These are phyloP conservation scores for Euthynnus affinis DNA, from an alignment of 2,797 vertebrate species.

Conservation along the genomic window DNA sequence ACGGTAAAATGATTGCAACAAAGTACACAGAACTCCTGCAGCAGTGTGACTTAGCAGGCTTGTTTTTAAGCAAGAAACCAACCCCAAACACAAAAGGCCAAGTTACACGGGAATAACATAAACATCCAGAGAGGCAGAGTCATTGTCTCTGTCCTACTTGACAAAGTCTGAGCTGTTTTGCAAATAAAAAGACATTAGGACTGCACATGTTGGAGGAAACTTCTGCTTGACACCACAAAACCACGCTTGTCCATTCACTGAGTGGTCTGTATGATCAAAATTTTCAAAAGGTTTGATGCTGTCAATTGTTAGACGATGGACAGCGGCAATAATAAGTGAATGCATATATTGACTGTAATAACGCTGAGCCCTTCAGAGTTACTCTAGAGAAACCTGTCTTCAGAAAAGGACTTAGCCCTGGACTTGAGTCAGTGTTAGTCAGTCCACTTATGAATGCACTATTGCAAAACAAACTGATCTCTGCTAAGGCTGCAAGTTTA, in stretches of 20 bases:
- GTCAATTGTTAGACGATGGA: too few relatives aligned
- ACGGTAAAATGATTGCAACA: background rate
- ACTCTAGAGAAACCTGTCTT: background rate
- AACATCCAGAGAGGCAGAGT: background rate
- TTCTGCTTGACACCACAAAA: background rate
- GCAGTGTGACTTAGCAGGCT: background rate
- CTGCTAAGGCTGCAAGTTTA: conserved; percentile 6
- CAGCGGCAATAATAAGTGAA: too few relatives aligned
- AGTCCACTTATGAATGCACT: background rate
- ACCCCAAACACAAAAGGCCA: background rate
- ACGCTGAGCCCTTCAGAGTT: too few relatives aligned
- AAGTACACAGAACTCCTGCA: background rate
- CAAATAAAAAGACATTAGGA: background rate
- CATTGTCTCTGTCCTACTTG: background rate
- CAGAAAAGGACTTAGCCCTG: background rate
- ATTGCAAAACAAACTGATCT: background rate
- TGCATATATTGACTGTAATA: too few relatives aligned
- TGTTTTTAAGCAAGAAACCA: background rate
- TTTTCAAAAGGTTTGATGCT: background rate
- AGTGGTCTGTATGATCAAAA: background rate
- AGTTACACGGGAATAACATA: background rate
- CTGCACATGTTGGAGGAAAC: background rate
- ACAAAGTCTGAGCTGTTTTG: conserved; percentile 13
- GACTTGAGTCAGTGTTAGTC: background rate
- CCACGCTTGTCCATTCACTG: background rate